Conservation (phyloP, 2,888 invertebrate species). For the Villa cingulata region DNA sequence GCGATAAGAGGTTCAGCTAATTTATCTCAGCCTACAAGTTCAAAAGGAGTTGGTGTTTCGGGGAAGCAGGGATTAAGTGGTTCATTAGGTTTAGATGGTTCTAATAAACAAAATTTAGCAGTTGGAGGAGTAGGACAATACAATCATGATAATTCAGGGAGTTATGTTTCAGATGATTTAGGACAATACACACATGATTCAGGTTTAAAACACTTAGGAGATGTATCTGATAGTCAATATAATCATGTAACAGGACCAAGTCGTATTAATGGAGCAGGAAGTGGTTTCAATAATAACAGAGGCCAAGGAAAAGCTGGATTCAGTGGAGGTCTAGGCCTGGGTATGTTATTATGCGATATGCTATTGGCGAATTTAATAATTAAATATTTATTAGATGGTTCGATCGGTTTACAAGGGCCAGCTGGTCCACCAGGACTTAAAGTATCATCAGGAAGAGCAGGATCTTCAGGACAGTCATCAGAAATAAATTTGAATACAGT, state of each 20-base stretch:
- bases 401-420: constrained; percentile 17
- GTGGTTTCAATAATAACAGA: too few relatives aligned
- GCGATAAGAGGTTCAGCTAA: constrained; percentile 11
- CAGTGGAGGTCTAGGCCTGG: too few relatives aligned
- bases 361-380: too few relatives aligned
- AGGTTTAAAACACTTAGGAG: constrained; percentile 6
- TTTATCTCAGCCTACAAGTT: constrained; percentile 1
- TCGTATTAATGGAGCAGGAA: constrained; percentile 1
- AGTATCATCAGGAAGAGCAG: constrained; percentile 5
- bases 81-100: constrained; percentile 21
- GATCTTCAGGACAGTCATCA: constrained; percentile 22
- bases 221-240: constrained; percentile 6
- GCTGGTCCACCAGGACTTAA: constrained; percentile 17
- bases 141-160: neutral
- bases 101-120: constrained; percentile 4
- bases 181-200: constrained; percentile 11
- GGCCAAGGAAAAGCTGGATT: too few relatives aligned
- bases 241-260: constrained; percentile 7
- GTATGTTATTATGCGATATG: too few relatives aligned
- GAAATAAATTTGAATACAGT: constrained; percentile 30
- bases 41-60: neutral
- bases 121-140: constrained; percentile 1
- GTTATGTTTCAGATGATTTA: constrained; percentile 6
- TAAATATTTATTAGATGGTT: too few relatives aligned
- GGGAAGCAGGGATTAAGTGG: constrained; percentile 7